These are phyloP conservation scores for Papilio dardanus DNA, from an alignment of 1,140 invertebrate species.

Conservation along the genomic window DNA sequence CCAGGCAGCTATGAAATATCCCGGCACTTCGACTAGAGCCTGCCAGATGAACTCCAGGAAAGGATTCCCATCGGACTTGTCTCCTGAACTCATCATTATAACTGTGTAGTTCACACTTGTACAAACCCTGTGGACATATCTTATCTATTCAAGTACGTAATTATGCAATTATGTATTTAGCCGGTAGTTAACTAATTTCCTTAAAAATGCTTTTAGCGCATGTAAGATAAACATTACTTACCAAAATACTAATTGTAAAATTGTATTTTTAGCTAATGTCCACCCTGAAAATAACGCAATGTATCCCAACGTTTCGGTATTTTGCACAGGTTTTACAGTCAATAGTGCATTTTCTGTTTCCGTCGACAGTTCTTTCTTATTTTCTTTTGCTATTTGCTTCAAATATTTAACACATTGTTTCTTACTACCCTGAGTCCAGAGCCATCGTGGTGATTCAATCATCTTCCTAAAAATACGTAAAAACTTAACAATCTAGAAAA, in stretches of 20 bases:
- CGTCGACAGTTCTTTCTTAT: slow-evolving; percentile 81
- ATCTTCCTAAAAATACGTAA: slow-evolving; percentile 76
- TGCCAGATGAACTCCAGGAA: slow-evolving; percentile 87
- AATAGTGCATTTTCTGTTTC: slow-evolving; percentile 66
- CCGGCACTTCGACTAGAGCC: slow-evolving; percentile 85
- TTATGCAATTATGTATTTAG: no score
- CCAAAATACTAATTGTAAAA: slow-evolving; percentile 68
- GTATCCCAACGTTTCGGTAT: slow-evolving; percentile 77
- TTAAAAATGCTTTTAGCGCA: no score
- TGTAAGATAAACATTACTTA: slow-evolving; percentile 73
- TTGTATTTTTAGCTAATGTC: slow-evolving; percentile 83
- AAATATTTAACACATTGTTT: slow-evolving; percentile 83
- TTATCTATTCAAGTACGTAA: not conserved
- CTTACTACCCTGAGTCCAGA: slow-evolving; percentile 84
- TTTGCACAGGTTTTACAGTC: slow-evolving; percentile 54
- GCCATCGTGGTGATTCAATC: slow-evolving; percentile 86
- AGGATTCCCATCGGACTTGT: slow-evolving; percentile 85
- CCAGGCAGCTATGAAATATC: slow-evolving; percentile 72
- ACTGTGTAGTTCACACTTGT: slow-evolving; percentile 84
- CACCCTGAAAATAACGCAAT: slow-evolving; percentile 83
- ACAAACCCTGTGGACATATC: slow-evolving; percentile 79
- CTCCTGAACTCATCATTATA: slow-evolving; percentile 84
- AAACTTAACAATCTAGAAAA: slow-evolving; percentile 21
- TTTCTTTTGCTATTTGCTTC: slow-evolving; percentile 85
- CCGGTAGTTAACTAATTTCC: no score